Conservation (phyloP, 2,797 vertebrate genomes). For the Columba guinea region DNA sequence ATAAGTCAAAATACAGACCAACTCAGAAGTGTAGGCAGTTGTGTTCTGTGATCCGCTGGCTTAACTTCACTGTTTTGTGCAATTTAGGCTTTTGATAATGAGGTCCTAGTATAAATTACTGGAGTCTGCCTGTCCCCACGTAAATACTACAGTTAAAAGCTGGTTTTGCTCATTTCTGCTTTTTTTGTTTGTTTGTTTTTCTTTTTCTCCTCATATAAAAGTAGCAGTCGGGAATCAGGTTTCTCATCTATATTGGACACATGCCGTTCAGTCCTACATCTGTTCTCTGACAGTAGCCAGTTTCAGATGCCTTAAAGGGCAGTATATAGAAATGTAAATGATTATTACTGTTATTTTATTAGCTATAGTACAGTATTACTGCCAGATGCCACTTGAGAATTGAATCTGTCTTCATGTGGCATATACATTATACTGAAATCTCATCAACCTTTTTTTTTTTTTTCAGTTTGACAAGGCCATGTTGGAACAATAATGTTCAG, state of each 20-base stretch:
- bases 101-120: background rate
- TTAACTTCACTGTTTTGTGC: background rate
- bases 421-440: background rate
- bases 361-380: conserved; percentile 16
- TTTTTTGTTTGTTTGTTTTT: background rate
- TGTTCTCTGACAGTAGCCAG: conserved; percentile 47
- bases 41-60: background rate
- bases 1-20: background rate
- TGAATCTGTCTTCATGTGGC: background rate
- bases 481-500: background rate
- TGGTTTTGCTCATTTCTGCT: background rate
- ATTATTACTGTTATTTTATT: conserved; percentile 47
- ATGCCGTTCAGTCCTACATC: background rate
- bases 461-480: background rate
- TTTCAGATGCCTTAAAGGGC: conserved; percentile 30
- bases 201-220: background rate
- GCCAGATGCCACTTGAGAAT: background rate
- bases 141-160: background rate
- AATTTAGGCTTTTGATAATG: background rate
- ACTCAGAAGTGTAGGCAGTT: background rate
- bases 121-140: background rate
- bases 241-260: background rate
- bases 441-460: background rate
- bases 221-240: background rate
- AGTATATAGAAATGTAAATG: conserved; percentile 38